These are phyloP conservation scores for Cichladusa arquata DNA, from an alignment of 2,113 vertebrate species.

Conservation along the genomic window DNA sequence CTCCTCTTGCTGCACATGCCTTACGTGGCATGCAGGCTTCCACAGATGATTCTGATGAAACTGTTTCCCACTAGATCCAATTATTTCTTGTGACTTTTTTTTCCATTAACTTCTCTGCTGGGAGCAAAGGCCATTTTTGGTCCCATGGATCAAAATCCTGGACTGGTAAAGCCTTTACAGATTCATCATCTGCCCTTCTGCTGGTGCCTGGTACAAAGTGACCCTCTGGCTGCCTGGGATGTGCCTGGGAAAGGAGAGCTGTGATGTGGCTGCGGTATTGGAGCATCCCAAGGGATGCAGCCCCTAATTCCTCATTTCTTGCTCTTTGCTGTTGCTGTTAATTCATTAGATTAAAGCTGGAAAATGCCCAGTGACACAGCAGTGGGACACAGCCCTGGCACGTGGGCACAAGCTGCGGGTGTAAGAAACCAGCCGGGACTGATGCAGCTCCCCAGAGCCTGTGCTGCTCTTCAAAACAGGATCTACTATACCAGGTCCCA, in stretches of 20 bases:
- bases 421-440: background rate
- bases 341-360: background rate
- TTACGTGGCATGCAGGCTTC: background rate
- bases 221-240: background rate
- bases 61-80: background rate
- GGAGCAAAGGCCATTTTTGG: background rate
- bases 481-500: background rate
- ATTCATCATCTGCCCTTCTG: background rate
- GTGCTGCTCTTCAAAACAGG: background rate
- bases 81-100: background rate
- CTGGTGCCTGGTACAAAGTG: background rate
- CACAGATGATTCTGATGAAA: background rate
- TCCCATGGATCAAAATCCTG: background rate
- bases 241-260: background rate
- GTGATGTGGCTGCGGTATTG: background rate
- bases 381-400: background rate
- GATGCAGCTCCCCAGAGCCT: background rate
- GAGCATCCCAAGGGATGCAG: background rate
- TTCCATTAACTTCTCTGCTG: background rate
- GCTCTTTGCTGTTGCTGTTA: background rate
- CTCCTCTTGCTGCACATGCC: background rate
- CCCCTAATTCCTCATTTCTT: background rate
- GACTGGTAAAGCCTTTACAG: background rate
- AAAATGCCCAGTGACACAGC: background rate
- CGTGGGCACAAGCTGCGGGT: accelerated